phyloP scores from a whole-genome alignment of 2,797 vertebrate species.

The Argyrosomus regius region DNA sequence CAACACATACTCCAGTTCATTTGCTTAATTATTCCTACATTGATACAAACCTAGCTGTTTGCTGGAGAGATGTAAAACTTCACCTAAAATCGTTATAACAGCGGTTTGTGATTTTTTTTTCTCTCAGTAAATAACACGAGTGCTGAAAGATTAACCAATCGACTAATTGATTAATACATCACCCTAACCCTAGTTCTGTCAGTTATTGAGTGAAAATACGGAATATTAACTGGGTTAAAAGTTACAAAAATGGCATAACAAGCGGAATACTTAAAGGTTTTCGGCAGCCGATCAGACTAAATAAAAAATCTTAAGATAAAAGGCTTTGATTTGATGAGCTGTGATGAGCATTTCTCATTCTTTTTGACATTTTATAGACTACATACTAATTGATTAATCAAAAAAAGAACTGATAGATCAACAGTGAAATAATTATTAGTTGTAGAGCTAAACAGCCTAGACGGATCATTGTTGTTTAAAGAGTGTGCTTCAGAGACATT shows the following conservation, averaged over 20 bases:
- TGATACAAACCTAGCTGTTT: conserved; percentile 47
- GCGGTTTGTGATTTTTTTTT: background rate
- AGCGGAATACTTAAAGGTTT: background rate
- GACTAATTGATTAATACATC: conserved; percentile 6
- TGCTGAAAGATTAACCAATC: background rate
- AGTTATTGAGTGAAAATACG: background rate
- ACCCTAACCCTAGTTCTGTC: background rate
- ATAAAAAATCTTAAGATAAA: background rate
- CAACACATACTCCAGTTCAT: conserved; percentile 62
- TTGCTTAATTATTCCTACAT: conserved; percentile 72
- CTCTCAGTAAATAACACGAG: conserved; percentile 16
- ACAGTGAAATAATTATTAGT: background rate
- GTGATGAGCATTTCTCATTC: conserved; percentile 12
- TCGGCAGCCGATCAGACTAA: conserved; percentile 27
- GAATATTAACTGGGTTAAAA: conserved; percentile 5
- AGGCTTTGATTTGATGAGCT: background rate
- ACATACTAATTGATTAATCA: conserved; percentile 4
- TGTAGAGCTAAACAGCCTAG: background rate
- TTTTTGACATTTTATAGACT: conserved; percentile 25
- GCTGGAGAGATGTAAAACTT: conserved; percentile 45
- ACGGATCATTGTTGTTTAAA: conserved; percentile 5
- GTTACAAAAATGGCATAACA: background rate
- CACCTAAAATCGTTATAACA: conserved; percentile 37
- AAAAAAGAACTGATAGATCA: background rate
- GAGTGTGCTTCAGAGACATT: background rate